Percentiles rank a stretch among this genome's conserved stretches.
Conservation (phyloP, 2,888 invertebrate species). For the Erynnis tages region DNA sequence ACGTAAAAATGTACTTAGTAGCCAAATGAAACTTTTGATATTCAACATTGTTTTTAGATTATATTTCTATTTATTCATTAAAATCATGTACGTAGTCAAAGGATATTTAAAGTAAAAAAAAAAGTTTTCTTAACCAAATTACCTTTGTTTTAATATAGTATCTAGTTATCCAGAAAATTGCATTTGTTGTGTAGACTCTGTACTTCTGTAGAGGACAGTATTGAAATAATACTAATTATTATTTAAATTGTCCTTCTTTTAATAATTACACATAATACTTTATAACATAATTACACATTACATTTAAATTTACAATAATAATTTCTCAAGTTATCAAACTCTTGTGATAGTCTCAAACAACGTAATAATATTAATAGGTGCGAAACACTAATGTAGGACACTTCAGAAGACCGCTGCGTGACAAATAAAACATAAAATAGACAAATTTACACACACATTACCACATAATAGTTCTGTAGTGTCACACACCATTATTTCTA, state of each 20-base stretch:
- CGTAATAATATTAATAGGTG: conserved; percentile 48
- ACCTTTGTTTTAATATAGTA: too few species aligned
- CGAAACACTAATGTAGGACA: conserved; percentile 19
- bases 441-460: neutral
- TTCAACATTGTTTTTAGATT: too few species aligned
- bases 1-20: neutral
- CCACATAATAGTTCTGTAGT: conserved; percentile 14
- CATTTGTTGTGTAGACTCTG: too few species aligned
- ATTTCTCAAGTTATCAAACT: conserved; percentile 78
- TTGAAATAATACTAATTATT: conserved; percentile 47
- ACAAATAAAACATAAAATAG: conserved; percentile 17
- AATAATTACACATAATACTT: conserved; percentile 81
- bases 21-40: neutral
- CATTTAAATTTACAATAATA: conserved; percentile 79
- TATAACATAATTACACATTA: conserved; percentile 80
- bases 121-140: too few species aligned
- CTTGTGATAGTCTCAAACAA: conserved; percentile 72
- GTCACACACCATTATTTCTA: conserved; percentile 7
- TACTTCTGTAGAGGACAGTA: neutral
- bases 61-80: too few species aligned
- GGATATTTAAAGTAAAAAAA: too few species aligned
- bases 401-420: conserved; percentile 9
- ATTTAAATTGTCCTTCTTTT: conserved; percentile 78
- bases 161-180: too few species aligned
- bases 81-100: too few species aligned